Evolutionary conservation across 2,888 invertebrate genomes (phyloP).

Genomic region (Pyrgus malvae): DNA sequence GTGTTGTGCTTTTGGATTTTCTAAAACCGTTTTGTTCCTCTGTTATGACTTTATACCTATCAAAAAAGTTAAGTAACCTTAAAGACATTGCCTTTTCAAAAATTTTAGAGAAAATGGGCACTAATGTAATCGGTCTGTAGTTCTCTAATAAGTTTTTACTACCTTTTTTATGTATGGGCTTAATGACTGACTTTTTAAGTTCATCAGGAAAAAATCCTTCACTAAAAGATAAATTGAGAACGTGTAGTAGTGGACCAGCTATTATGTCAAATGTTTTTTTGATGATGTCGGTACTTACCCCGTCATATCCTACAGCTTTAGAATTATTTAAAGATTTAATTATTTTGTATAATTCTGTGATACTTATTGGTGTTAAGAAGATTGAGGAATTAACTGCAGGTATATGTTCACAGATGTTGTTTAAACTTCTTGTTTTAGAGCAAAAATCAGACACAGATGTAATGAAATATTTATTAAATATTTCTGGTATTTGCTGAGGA

Average conservation of each 20-base stretch:
- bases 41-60: neutral
- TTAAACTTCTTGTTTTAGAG: neutral
- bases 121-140: neutral
- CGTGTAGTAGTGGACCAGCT: neutral
- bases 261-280: neutral
- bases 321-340: neutral
- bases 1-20: neutral
- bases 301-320: neutral
- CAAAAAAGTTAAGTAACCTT: neutral
- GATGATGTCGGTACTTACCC: neutral
- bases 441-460: neutral
- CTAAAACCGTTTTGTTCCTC: conserved; percentile 1
- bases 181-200: neutral
- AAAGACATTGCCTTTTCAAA: no score
- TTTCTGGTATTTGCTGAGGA: neutral
- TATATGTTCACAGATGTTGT: neutral
- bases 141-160: neutral
- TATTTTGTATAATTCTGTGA: neutral
- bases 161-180: neutral
- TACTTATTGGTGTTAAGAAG: neutral
- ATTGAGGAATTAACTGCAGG: neutral
- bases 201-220: neutral
- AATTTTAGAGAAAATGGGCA: no score
- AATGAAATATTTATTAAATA: neutral
- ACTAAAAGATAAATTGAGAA: neutral